Evolutionary conservation across 2,888 invertebrate genomes (phyloP), one percentile per base, ranked within the genome.

Genomic region (Trisateles emortualis): DNA sequence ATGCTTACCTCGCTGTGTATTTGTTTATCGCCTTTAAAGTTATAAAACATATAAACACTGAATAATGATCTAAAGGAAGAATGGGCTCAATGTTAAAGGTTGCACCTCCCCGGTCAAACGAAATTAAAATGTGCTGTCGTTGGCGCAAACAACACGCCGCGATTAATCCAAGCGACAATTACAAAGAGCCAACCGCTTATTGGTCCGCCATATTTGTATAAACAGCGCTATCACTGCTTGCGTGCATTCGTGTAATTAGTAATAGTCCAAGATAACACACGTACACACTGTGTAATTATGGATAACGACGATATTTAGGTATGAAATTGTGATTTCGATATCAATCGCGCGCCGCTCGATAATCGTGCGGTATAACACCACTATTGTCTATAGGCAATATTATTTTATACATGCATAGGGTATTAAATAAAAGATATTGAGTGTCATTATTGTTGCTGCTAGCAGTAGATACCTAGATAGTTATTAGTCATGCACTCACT

Each of bases 191-290:
- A 68, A 59, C 65, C 77, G 76, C 78, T 72, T 68, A 75, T 78
- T 76, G 65, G 69, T 51, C 72, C 64, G 72, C 72, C 76, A 78
- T 77, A 73, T 76, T 75, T 76, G 78, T 77, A 79, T 76, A 77
- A 78, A 79, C 74, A 78, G 52, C 72, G 67, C 79, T 85, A 85
- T 84, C 85, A 68, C 76, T 63, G 74, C 74, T 83, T 77, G 87
- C 89, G 88, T 91, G 90, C 78, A 76, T 78, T 78, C 75, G 75
- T 72, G 86, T 87, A 88, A 90, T 91, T 90, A 91, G 88, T 84
- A 79, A 83, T 83, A 80, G 76, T 65, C 68, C 58, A 67, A 79
- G 84, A 87, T 84, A 85, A 85, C 79, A 76, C 72, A 72, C 76
- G 74, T 71, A 72, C 73, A 75, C 71, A 70, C 74, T 69, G 72